phyloP scores from a whole-genome alignment of 2,113 vertebrate genomes.

The Pseudolaguvia tuberculata region DNA sequence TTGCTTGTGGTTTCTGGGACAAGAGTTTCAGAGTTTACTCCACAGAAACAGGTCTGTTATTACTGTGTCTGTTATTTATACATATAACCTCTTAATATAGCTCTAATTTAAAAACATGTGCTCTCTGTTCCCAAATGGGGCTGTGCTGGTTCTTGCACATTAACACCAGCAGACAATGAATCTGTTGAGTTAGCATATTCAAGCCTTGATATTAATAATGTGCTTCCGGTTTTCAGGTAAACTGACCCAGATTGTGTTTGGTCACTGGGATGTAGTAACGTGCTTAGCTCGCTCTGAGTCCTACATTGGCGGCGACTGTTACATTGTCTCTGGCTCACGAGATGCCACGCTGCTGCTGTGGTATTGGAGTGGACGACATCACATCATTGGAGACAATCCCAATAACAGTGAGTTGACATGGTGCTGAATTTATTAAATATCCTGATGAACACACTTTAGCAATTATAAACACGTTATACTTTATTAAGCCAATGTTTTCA shows the following conservation, averaged over 20 bases:
- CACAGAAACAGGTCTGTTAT: constrained; percentile 84
- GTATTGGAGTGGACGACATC: constrained; percentile 98
- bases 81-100: not conserved
- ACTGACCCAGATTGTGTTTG: constrained; percentile 96
- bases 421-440: not conserved
- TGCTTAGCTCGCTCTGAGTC: constrained; percentile 95
- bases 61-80: not conserved
- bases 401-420: constrained; percentile 91
- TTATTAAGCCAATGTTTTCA: no score
- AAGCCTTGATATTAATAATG: not conserved
- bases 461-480: no score
- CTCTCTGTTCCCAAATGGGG: not conserved
- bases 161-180: not conserved
- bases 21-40: constrained; percentile 98
- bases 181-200: not conserved
- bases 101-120: not conserved
- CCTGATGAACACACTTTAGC: no score
- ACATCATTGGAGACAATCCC: constrained; percentile 98
- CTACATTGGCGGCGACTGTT: constrained; percentile 97
- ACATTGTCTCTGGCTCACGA: constrained; percentile 95
- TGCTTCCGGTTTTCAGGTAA: constrained; percentile 67
- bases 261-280: constrained; percentile 98
- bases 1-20: constrained; percentile 98
- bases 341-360: constrained; percentile 94
- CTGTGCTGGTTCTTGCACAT: not conserved